phyloP scores from a whole-genome alignment of 2,888 invertebrate genomes.

The Diarsia rubi region DNA sequence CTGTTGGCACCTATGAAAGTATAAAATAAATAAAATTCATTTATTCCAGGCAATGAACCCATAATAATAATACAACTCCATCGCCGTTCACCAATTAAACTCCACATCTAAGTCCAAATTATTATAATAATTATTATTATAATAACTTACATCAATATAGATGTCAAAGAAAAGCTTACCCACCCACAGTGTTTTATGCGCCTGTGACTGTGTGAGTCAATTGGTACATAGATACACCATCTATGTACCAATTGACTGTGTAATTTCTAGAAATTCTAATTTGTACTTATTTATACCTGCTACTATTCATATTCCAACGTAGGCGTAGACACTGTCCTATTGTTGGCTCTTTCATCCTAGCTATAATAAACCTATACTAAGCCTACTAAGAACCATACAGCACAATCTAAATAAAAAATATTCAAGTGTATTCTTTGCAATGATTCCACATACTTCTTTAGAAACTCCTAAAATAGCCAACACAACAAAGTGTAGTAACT shows the following conservation, averaged over 20 bases:
- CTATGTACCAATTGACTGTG: background rate
- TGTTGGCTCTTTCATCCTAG: background rate
- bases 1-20: background rate
- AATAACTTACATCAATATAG: no score
- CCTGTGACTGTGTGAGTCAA: background rate
- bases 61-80: no score
- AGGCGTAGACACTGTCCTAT: background rate
- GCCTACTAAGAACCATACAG: conserved; percentile 1
- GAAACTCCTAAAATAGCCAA: conserved; percentile 21
- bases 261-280: conserved; percentile 12
- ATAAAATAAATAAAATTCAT: no score
- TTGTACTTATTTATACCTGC: background rate
- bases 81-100: no score
- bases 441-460: conserved; percentile 8
- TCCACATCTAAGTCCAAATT: no score
- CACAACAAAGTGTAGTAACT: conserved; percentile 32
- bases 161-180: conserved; percentile 6
- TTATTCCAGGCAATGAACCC: no score
- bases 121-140: no score
- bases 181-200: background rate
- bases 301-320: background rate
- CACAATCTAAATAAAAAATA: conserved; percentile 19
- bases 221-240: no score
- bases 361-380: conserved; percentile 16
- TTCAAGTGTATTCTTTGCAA: conserved; percentile 2